Evolutionary conservation across 2,888 invertebrate genomes (phyloP).

Genomic region (Notodromas monacha): DNA sequence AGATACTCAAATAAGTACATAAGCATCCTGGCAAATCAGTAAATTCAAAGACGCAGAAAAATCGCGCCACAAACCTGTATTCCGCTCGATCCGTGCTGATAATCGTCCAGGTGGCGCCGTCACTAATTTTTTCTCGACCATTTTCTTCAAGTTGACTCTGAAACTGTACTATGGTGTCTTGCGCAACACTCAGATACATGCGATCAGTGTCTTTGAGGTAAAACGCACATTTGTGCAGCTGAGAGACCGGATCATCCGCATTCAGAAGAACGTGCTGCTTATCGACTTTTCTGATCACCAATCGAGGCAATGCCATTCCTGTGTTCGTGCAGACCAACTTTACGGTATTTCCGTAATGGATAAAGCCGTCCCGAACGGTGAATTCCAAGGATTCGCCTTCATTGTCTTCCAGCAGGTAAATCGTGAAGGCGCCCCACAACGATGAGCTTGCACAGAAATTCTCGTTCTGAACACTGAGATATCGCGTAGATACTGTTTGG

Average conservation of each 20-base stretch:
- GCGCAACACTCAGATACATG: constrained; percentile 24
- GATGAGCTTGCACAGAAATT: constrained; percentile 24
- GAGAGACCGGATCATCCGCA: constrained; percentile 25
- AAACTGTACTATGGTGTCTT: constrained; percentile 25
- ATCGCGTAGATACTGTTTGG: constrained; percentile 25
- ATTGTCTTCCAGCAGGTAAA: constrained; percentile 23
- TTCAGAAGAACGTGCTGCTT: constrained; percentile 24
- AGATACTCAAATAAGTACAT: too few relatives aligned
- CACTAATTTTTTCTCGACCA: constrained; percentile 23
- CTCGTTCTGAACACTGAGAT: constrained; percentile 23
- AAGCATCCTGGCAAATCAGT: too few relatives aligned
- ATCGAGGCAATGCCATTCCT: constrained; percentile 23
- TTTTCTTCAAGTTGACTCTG: constrained; percentile 21
- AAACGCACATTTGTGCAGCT: constrained; percentile 26
- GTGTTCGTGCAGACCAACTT: constrained; percentile 25
- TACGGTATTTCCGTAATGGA: constrained; percentile 24
- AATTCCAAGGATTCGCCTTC: constrained; percentile 22
- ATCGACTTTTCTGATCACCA: constrained; percentile 22
- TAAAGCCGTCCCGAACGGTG: constrained; percentile 22
- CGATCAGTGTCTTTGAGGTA: constrained; percentile 23
- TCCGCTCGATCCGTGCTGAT: constrained; percentile 27
- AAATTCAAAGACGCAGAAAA: too few relatives aligned
- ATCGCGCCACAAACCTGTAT: too few relatives aligned
- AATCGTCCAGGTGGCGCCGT: constrained; percentile 26
- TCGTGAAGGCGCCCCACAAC: constrained; percentile 26